Conservation (phyloP, 2,797 vertebrate species). For the Spinibarbus caldwelli region DNA sequence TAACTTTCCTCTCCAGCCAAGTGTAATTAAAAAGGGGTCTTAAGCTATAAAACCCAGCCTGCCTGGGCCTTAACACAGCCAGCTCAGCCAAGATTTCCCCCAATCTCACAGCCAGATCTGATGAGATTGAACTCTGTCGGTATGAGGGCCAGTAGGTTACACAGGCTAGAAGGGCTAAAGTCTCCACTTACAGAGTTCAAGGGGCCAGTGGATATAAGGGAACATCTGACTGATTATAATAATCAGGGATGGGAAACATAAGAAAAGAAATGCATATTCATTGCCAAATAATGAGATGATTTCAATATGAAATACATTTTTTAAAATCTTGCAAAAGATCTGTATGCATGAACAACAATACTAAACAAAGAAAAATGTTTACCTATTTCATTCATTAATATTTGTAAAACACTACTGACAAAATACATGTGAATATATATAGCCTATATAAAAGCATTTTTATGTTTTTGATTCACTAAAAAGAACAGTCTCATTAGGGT, state of each 20-base stretch:
- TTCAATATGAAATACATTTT: background rate
- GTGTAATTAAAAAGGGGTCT: slow-evolving; percentile 76
- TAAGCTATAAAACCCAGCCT: slow-evolving; percentile 68
- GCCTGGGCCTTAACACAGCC: slow-evolving; percentile 43
- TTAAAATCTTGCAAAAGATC: too few species aligned
- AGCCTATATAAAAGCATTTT: background rate
- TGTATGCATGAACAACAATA: too few species aligned
- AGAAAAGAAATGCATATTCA: background rate
- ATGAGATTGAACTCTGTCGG: slow-evolving; percentile 35
- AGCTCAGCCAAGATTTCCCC: slow-evolving; percentile 51
- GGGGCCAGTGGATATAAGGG: background rate
- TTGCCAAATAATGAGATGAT: background rate
- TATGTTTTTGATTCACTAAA: background rate
- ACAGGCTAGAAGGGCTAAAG: background rate
- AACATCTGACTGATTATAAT: background rate
- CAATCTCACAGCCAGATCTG: slow-evolving; percentile 30
- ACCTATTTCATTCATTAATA: background rate
- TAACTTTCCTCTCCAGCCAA: slow-evolving; percentile 68
- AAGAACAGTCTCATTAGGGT: background rate
- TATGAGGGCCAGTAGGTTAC: slow-evolving; percentile 29
- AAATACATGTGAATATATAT: background rate
- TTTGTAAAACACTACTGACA: background rate
- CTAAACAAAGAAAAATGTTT: background rate
- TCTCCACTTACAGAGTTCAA: background rate
- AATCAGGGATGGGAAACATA: background rate